Evolutionary conservation across 2,797 vertebrate genomes (phyloP).

Genomic region (Tolypeutes matacus): DNA sequence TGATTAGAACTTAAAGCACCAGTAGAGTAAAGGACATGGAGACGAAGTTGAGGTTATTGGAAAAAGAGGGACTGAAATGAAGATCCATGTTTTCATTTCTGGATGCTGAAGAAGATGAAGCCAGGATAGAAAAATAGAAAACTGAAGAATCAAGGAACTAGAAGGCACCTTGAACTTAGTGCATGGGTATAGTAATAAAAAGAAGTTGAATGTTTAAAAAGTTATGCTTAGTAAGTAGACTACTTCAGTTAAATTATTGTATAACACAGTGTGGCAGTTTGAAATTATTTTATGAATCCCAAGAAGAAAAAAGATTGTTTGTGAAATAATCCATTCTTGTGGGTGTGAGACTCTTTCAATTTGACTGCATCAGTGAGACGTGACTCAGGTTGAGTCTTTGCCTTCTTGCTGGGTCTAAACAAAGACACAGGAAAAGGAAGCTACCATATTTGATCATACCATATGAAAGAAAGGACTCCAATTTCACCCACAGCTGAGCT

Average conservation of each 20-base stretch:
- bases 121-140: neutral
- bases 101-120: neutral
- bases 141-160: neutral
- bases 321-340: no score
- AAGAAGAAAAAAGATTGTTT: no score
- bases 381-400: no score
- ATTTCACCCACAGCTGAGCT: no score
- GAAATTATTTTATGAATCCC: no score
- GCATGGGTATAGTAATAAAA: neutral
- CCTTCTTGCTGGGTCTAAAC: no score
- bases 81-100: neutral
- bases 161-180: neutral
- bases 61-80: neutral
- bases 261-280: neutral
- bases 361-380: no score
- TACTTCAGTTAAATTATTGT: neutral
- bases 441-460: no score
- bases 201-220: neutral
- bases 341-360: no score
- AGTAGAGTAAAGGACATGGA: neutral
- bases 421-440: no score
- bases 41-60: neutral
- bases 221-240: neutral
- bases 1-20: neutral
- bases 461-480: no score